Conservation (phyloP, 2,888 invertebrate species). For the Calameuta filiformis region DNA sequence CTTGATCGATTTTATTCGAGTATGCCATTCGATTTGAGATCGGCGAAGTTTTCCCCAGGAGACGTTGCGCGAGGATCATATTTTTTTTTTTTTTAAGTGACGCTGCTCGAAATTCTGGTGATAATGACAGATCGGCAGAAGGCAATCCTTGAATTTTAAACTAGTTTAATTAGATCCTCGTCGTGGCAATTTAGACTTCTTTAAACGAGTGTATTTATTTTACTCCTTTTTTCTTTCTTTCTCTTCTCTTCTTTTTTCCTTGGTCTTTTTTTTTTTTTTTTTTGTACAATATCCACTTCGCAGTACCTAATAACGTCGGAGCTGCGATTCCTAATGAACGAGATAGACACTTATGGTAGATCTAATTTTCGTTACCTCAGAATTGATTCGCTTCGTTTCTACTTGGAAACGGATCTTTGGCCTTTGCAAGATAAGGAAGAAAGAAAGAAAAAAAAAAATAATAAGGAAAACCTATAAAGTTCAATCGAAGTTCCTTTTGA, state of each 20-base stretch:
- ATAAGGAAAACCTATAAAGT: conserved; percentile 41
- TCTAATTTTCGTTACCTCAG: conserved; percentile 29
- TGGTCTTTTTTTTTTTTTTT: neutral
- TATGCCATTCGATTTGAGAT: neutral
- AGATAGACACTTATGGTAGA: conserved; percentile 27
- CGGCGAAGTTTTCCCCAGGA: neutral
- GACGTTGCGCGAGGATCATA: neutral
- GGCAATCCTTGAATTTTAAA: neutral
- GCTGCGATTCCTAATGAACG: conserved; percentile 31
- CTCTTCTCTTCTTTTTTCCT: neutral
- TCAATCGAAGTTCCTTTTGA: conserved; percentile 58
- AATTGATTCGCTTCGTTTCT: conserved; percentile 32
- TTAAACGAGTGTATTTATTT: neutral
- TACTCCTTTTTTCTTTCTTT: neutral
- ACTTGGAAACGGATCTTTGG: conserved; percentile 34
- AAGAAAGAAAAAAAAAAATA: conserved; percentile 27
- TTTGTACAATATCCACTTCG: neutral
- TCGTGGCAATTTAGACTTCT: neutral
- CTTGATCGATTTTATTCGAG: neutral
- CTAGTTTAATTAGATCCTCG: neutral
- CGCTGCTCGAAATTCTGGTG: neutral
- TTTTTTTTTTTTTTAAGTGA: neutral
- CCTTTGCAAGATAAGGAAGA: conserved; percentile 28
- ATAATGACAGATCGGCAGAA: neutral
- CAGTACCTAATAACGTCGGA: conserved; percentile 14